Percentiles rank a stretch among this genome's conserved stretches.
phyloP scores from a whole-genome alignment of 2,797 vertebrate genomes.

The Falco novaeseelandiae region DNA sequence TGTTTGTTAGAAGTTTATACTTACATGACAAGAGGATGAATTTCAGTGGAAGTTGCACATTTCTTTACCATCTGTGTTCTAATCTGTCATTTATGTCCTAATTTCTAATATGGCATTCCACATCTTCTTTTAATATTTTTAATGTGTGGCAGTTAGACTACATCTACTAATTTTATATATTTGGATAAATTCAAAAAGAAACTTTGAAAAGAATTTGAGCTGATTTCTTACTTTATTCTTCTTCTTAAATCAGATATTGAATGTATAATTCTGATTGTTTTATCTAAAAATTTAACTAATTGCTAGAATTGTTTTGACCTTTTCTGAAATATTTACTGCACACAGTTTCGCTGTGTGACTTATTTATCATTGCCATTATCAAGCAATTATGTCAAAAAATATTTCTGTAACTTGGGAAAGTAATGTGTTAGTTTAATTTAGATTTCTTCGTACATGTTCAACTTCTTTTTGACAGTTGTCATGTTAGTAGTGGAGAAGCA shows the following conservation, averaged over 20 bases:
- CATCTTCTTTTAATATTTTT: neutral
- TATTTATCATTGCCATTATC: neutral
- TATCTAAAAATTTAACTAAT: neutral
- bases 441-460: slow-evolving; percentile 16
- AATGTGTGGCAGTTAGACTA: neutral
- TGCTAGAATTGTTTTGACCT: neutral
- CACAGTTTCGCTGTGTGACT: neutral
- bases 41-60: neutral
- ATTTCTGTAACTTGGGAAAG: neutral
- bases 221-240: neutral
- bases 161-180: neutral
- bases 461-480: slow-evolving; percentile 51
- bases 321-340: neutral
- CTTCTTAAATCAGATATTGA: neutral
- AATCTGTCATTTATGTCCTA: neutral
- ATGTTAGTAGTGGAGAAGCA: slow-evolving; percentile 11
- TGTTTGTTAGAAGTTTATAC: neutral
- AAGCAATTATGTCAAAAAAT: neutral
- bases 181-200: neutral
- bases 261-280: neutral
- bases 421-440: slow-evolving; percentile 39
- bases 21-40: neutral
- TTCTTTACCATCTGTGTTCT: neutral
- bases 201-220: neutral
- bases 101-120: neutral